phyloP scores from a whole-genome alignment of 2,113 vertebrate species.

The Microtus montanus region DNA sequence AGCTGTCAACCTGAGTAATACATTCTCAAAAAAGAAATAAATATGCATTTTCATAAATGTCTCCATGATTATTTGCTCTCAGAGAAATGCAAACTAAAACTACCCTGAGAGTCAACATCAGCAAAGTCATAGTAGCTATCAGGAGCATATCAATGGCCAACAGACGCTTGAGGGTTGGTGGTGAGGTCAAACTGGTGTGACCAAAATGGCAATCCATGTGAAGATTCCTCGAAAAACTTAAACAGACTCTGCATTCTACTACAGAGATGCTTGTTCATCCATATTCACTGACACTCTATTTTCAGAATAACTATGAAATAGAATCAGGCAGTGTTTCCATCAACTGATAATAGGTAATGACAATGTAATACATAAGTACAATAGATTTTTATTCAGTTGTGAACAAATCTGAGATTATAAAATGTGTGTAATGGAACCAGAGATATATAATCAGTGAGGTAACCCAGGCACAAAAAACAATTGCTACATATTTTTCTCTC shows the following conservation, averaged over 20 bases:
- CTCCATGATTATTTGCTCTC: neutral
- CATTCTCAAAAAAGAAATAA: neutral
- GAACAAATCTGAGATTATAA: neutral
- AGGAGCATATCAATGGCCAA: neutral
- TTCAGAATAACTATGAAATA: neutral
- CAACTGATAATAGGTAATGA: neutral
- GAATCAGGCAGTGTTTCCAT: no score
- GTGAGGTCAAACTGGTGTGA: neutral
- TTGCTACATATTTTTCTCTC: neutral
- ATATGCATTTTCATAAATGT: neutral
- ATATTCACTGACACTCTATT: neutral
- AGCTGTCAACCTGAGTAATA: no score
- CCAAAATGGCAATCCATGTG: no score
- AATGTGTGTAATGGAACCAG: neutral
- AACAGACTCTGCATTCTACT: neutral
- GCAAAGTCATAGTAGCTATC: neutral
- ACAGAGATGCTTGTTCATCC: neutral
- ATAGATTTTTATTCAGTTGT: neutral
- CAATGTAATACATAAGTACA: neutral
- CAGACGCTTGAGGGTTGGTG: neutral
- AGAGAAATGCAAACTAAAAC: neutral
- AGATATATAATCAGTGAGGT: neutral
- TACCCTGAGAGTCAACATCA: neutral
- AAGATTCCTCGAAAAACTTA: neutral
- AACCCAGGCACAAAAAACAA: neutral